Evolutionary conservation across 2,888 invertebrate species (phyloP), one percentile per base, ranked within the genome.

Genomic region (Aleiodes alternator): DNA sequence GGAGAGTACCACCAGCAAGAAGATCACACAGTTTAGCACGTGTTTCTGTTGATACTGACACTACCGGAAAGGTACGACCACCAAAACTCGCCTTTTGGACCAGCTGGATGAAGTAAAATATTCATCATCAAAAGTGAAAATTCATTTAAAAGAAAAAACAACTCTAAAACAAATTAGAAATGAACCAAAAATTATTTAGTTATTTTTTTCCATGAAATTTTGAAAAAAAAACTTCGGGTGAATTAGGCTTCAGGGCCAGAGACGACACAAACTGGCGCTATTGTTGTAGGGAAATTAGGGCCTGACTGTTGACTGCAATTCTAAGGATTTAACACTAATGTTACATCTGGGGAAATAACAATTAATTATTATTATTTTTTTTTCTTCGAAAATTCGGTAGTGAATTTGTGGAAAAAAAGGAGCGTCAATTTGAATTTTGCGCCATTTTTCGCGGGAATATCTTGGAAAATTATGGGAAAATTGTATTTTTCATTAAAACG

Each of bases 71-170:
- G 94, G 94, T 95, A 93, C 94, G 95, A 89, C 90, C 92, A 90
- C 87, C 90, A 85, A 93, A 92, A 90, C 92, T 92, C 89, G 92
- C 92, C 90, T 93, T 94, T 92, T 94, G 94, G 94, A 92, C 91
- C 91, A 92, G 90, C 90, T 92, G 92, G 92, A 91, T 92, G 91
- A 92, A 93, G 92, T 91, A 81, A 79, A 59, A 38, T 64, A 31
- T 34, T 14, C 29, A 5, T 31, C 14, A 51, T 2, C 12, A 6
- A 68, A 29, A 31, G n/a, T n/a, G n/a, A 34, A 50, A 50, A 11
- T 31, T 68, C 7, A 51, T 53, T 51, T 31, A 48, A 29, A 48
- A 48, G 5, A 31, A n/a, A n/a, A 34, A 34, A 1, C 29, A 53
- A 14, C 14, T 16, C n/a, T 6, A 53, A 53, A 53, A 53, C 14